phyloP scores from a whole-genome alignment of 2,113 vertebrate species.

The Passer domesticus region DNA sequence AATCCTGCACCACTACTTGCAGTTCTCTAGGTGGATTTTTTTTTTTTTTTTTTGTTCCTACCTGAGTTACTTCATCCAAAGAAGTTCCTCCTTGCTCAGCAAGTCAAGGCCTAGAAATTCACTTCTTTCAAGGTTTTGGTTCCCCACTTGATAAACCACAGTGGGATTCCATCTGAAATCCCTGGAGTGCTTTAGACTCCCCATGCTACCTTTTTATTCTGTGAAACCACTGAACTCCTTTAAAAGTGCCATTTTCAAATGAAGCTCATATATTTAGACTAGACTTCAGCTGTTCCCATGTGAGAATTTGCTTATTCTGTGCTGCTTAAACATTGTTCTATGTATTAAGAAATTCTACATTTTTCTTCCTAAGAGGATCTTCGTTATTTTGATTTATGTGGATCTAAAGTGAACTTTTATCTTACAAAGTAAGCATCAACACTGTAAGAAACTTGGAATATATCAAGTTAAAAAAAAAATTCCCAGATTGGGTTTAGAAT shows the following conservation, averaged over 20 bases:
- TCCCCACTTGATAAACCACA: conserved; percentile 33
- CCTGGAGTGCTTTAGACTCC: conserved; percentile 50
- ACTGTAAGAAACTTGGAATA: conserved; percentile 37
- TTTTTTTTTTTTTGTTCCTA: neutral
- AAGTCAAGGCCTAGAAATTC: conserved; percentile 55
- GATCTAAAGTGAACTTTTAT: conserved; percentile 56
- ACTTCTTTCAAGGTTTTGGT: conserved; percentile 38
- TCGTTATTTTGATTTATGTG: conserved; percentile 48
- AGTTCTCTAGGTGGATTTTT: neutral
- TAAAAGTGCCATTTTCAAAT: conserved; percentile 53
- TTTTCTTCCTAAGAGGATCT: conserved; percentile 40
- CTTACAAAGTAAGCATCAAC: conserved; percentile 38
- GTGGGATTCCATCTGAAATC: conserved; percentile 55
- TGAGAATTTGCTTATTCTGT: conserved; percentile 56
- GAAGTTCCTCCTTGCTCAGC: conserved; percentile 38
- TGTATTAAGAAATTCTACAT: conserved; percentile 18
- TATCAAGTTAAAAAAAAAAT: neutral
- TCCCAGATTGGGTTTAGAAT: neutral
- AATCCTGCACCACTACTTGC: neutral
- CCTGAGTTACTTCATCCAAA: neutral
- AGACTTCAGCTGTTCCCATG: conserved; percentile 33
- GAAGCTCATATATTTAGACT: conserved; percentile 23
- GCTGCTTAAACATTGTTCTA: conserved; percentile 50
- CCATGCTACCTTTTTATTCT: conserved; percentile 28
- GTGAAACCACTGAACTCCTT: conserved; percentile 56